A percentile compares a stretch with the other conserved stretches of the same genome.
These are phyloP conservation scores for Acropora tenuis DNA, from an alignment of 64 coral and sea anemone species.

Conservation along the genomic window DNA sequence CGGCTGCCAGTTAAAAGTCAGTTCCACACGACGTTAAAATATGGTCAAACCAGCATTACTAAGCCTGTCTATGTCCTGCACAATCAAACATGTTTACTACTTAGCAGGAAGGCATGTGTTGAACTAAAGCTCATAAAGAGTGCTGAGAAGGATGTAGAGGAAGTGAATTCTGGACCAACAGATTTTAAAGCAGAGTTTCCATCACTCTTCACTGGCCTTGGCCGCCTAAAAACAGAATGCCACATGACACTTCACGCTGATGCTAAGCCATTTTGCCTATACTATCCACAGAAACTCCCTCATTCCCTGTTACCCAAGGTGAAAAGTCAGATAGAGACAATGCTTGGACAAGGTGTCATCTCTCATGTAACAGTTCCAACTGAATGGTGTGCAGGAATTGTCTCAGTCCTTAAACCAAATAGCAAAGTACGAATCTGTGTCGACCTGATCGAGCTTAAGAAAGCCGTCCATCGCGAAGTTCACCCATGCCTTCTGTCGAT, in stretches of 20 bases:
- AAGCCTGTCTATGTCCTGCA: no score
- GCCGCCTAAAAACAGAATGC: background rate
- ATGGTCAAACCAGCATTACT: background rate
- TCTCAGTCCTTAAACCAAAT: constrained; percentile 58
- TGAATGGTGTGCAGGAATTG: background rate
- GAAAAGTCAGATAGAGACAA: constrained; percentile 48
- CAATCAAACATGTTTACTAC: no score
- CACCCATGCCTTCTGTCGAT: constrained; percentile 35
- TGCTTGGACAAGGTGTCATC: constrained; percentile 57
- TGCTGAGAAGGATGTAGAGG: constrained; percentile 9
- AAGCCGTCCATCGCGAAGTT: background rate
- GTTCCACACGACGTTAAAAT: constrained; percentile 38
- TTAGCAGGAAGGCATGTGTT: background rate
- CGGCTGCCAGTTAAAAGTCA: constrained; percentile 65
- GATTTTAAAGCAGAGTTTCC: constrained; percentile 44
- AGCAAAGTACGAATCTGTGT: constrained; percentile 32
- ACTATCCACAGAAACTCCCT: background rate
- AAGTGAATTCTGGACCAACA: background rate
- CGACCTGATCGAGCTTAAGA: background rate
- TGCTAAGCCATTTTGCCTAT: constrained; percentile 48
- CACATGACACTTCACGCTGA: constrained; percentile 23
- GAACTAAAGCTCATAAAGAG: background rate
- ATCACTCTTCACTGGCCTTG: constrained; percentile 35
- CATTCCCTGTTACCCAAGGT: constrained; percentile 54
- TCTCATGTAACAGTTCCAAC: constrained; percentile 58